Base-by-base conservation (phyloP, 2,888 invertebrate species). In the Rosalia funebris region DNA sequence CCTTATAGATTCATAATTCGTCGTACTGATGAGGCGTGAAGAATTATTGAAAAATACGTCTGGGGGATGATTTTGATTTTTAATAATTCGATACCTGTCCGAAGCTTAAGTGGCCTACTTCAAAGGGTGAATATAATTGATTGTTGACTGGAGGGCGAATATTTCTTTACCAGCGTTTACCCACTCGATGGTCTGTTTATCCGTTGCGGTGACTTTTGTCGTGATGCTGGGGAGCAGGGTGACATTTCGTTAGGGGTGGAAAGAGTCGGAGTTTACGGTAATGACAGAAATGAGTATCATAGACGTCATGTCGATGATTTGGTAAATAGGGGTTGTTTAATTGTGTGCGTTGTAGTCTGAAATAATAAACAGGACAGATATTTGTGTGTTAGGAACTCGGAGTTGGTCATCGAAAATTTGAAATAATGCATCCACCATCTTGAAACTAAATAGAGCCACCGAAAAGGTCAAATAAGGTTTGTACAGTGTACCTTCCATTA, bases 21-120 rank as follows among this genome's bases (percentile, higher is more conserved):
- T 16, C 11, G 11, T 1, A 15, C 9, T 42, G 41, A 53, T 53
- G 53, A 53, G 53, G 32, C 42, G 42, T 53, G 42, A 15, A 53
- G 32, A 19, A 53, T 50, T 53, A 53, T 53, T 53, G 53, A 53
- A 53, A 39, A 53, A 53, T 53, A 9, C 16, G 53, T 32, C 31
- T 53, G 42, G n/a, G 9, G 12, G 17, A 39, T 50, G 39, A 17
- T 39, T 50, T 14, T 9, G 50, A 50, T 53, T 53, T 53, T 32
- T 12, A 31, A 53, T 41, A 25, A 14, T 11, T 39, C 39, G 25
- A 5, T 3, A 3, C 25, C 37, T 16, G 50, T 15, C 12, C 16
- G n/a, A n/a, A n/a, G 10, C 12, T 39, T 20, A 50, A 25, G 11
- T 19, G 11, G 39, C 39, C 15, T 19, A 15, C 39, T 50, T 53